Conservation (phyloP, 1,140 invertebrate genomes). For the Drosophila quadrilineata region DNA sequence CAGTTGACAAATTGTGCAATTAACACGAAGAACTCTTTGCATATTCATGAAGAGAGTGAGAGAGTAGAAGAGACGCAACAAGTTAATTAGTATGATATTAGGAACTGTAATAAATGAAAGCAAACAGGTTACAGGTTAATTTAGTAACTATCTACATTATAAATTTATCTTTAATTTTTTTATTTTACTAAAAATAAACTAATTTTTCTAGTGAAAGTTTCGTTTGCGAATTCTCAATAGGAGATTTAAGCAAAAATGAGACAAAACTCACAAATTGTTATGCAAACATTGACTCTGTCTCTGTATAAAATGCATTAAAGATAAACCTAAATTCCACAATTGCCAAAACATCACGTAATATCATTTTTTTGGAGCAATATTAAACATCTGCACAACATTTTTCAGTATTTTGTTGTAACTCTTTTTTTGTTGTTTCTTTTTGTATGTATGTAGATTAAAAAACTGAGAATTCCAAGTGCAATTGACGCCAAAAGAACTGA, state of each 20-base stretch:
- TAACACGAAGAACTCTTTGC: too few species aligned
- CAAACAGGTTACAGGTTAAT: too few species aligned
- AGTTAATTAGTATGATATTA: too few species aligned
- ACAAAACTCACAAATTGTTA: neutral
- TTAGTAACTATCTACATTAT: neutral
- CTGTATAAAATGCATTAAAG: slow-evolving; percentile 13
- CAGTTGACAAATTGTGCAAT: slow-evolving; percentile 23
- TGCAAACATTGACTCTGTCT: neutral
- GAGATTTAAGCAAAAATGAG: slow-evolving; percentile 3
- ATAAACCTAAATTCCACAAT: neutral
- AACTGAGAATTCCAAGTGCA: slow-evolving; percentile 14
- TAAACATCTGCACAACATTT: slow-evolving; percentile 4
- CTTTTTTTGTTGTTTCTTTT: too few species aligned
- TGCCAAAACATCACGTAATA: slow-evolving; percentile 35
- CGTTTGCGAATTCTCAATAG: slow-evolving; percentile 7
- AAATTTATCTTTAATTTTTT: neutral
- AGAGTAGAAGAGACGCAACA: too few species aligned
- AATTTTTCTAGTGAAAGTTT: too few species aligned
- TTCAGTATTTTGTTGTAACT: slow-evolving; percentile 13
- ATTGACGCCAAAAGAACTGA: slow-evolving; percentile 5
- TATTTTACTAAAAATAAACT: slow-evolving; percentile 1
- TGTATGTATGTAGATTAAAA: too few species aligned
- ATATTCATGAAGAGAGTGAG: too few species aligned
- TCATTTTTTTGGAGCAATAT: slow-evolving; percentile 4
- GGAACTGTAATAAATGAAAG: neutral